phyloP scores from a whole-genome alignment of 2,888 invertebrate species.

The Melanargia galathea region DNA sequence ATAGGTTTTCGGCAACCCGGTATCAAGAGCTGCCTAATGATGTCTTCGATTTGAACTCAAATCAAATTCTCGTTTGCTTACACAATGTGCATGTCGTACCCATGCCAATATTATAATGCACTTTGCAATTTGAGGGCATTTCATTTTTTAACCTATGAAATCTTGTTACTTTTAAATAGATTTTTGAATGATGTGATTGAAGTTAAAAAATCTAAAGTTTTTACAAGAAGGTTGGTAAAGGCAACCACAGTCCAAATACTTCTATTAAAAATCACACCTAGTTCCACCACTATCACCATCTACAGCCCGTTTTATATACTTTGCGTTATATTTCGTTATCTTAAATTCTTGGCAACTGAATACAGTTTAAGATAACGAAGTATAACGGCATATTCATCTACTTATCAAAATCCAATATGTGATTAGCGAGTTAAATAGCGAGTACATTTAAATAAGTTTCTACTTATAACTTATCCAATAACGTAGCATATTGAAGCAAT shows the following conservation, averaged over 20 bases:
- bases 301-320: too few species aligned
- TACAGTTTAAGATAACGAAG: neutral
- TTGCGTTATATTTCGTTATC: too few species aligned
- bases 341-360: neutral
- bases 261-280: too few species aligned
- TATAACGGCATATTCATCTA: neutral
- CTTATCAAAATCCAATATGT: neutral
- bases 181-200: neutral
- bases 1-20: constrained; percentile 46
- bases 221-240: too few species aligned
- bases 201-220: too few species aligned
- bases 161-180: neutral
- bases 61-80: constrained; percentile 16
- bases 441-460: neutral
- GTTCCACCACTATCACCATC: too few species aligned
- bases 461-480: too few species aligned
- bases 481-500: too few species aligned
- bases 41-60: constrained; percentile 29
- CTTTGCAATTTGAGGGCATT: neutral
- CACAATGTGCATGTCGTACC: neutral
- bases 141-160: neutral
- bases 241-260: too few species aligned
- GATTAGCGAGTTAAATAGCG: neutral
- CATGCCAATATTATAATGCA: neutral
- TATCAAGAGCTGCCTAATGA: constrained; percentile 40